phyloP scores from a whole-genome alignment of 2,888 invertebrate genomes.

The Leptinotarsa juncta region DNA sequence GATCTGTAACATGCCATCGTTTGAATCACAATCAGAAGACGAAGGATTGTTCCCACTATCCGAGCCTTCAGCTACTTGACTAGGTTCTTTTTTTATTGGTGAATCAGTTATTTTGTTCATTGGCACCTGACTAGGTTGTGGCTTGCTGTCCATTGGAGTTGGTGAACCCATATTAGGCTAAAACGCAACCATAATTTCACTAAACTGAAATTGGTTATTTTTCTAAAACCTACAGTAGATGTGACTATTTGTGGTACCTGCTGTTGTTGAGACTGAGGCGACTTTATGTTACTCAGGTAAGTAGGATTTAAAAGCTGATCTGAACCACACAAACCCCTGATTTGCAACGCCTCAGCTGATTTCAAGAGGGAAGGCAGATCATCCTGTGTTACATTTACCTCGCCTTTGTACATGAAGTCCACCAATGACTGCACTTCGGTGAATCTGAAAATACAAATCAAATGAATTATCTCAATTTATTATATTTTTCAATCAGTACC shows the following conservation, averaged over 20 bases:
- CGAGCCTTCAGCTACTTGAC: constrained; percentile 52
- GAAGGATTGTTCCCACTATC: constrained; percentile 59
- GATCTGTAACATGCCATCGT: constrained; percentile 59
- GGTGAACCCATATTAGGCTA: constrained; percentile 43
- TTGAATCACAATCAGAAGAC: constrained; percentile 64
- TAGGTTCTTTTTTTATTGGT: constrained; percentile 57
- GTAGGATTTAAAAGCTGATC: constrained; percentile 64
- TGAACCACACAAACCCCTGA: constrained; percentile 74
- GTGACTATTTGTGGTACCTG: constrained; percentile 13
- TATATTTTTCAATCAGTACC: background rate
- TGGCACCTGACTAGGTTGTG: constrained; percentile 52
- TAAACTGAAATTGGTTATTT: constrained; percentile 34
- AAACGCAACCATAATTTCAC: constrained; percentile 16
- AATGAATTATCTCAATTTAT: constrained; percentile 21
- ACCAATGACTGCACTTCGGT: constrained; percentile 88
- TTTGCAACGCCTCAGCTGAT: constrained; percentile 86
- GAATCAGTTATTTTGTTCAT: constrained; percentile 60
- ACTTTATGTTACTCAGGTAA: constrained; percentile 60
- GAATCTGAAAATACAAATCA: constrained; percentile 66
- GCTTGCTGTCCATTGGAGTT: constrained; percentile 62
- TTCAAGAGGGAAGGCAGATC: constrained; percentile 84
- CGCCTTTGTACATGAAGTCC: constrained; percentile 92
- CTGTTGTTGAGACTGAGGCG: constrained; percentile 35
- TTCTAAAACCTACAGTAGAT: constrained; percentile 6
- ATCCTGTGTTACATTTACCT: constrained; percentile 88